A percentile compares a stretch with the other conserved stretches of the same genome.
phyloP scores from a whole-genome alignment of 1,140 invertebrate genomes.

The Adelges cooleyi region DNA sequence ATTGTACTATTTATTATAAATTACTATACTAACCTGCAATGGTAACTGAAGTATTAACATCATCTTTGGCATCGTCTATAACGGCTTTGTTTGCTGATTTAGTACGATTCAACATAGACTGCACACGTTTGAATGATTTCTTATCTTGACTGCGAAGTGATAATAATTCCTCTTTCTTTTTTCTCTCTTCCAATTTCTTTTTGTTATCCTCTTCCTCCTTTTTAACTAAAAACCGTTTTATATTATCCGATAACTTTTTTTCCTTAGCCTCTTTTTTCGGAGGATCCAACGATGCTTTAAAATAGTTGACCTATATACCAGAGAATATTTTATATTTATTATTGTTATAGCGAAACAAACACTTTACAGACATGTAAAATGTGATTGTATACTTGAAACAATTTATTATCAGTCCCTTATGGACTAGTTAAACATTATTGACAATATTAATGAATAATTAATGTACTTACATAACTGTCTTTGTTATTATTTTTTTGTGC shows the following conservation, averaged over 20 bases:
- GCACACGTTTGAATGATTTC: conserved; percentile 46
- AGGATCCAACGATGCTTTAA: conserved; percentile 56
- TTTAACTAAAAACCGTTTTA: conserved; percentile 68
- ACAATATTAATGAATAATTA: neutral
- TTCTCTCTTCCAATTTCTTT: conserved; percentile 51
- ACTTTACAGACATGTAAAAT: no score
- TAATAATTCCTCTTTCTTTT: conserved; percentile 54
- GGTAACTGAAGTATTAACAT: conserved; percentile 61
- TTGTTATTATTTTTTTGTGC: conserved; percentile 47
- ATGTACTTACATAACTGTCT: conserved; percentile 38
- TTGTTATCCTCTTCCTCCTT: conserved; percentile 64
- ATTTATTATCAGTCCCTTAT: no score
- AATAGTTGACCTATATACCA: conserved; percentile 23
- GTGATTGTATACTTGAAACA: conserved; percentile 8
- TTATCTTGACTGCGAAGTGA: conserved; percentile 57
- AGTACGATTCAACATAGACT: conserved; percentile 59
- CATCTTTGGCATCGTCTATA: conserved; percentile 65
- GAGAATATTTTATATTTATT: no score
- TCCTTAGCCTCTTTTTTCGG: conserved; percentile 64
- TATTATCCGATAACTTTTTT: conserved; percentile 56
- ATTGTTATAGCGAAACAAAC: no score
- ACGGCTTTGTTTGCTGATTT: conserved; percentile 81
- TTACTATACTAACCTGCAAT: conserved; percentile 43
- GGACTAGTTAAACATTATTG: no score
- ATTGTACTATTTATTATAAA: no score